phyloP scores from a whole-genome alignment of 2,113 vertebrate species.

The Scophthalmus maximus region DNA sequence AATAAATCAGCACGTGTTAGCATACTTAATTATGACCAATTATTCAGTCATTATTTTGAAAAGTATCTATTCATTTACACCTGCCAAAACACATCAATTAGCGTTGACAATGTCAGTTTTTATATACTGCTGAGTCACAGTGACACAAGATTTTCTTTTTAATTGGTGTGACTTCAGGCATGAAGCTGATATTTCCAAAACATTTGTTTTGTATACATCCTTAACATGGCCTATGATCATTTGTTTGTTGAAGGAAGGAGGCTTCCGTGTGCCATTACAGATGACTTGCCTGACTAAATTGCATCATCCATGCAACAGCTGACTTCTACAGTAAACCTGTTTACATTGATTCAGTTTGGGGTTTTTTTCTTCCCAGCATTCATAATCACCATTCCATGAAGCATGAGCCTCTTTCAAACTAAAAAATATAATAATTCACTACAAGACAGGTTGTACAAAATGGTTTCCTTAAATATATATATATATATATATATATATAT shows the following conservation, averaged over 20 bases:
- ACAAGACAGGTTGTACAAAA: conserved; percentile 12
- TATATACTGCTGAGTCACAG: conserved; percentile 28
- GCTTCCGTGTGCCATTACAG: conserved; percentile 15
- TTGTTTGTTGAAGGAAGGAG: not conserved
- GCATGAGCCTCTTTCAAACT: conserved; percentile 29
- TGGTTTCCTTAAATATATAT: not conserved
- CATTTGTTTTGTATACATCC: not conserved
- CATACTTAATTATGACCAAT: conserved; percentile 75
- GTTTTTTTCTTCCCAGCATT: conserved; percentile 29
- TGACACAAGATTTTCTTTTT: conserved; percentile 13
- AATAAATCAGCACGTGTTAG: conserved; percentile 76
- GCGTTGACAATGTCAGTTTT: conserved; percentile 49
- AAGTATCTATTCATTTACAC: conserved; percentile 70
- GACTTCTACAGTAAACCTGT: conserved; percentile 55
- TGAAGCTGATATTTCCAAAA: not conserved
- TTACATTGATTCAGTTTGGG: conserved; percentile 58
- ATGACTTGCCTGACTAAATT: conserved; percentile 8
- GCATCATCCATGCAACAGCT: conserved; percentile 25
- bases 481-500: not conserved
- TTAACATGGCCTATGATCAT: not conserved
- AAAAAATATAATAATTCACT: conserved; percentile 30
- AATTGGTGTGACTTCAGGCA: not conserved
- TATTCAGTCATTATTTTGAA: conserved; percentile 76
- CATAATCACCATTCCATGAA: conserved; percentile 26
- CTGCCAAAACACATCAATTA: conserved; percentile 70